Percentiles rank a stretch among this genome's conserved stretches.
Evolutionary conservation across 2,113 vertebrate genomes (phyloP).

Genomic region (Malurus alboscapulatus): DNA sequence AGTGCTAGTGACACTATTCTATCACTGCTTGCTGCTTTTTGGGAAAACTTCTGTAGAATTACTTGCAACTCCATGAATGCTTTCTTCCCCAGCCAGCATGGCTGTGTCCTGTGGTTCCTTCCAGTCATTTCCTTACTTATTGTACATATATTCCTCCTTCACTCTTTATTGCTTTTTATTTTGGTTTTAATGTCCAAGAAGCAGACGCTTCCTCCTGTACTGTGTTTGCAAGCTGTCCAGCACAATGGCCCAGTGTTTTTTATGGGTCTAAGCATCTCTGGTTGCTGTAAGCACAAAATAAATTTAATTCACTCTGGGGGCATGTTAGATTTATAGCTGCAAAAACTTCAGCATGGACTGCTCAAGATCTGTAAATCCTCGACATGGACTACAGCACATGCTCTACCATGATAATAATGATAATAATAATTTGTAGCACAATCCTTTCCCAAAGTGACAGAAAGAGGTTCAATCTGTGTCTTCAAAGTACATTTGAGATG

Average conservation of each 20-base stretch:
- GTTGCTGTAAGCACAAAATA: not conserved
- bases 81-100: not conserved
- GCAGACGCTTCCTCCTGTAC: not conserved
- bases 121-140: not conserved
- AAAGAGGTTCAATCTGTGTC: not conserved
- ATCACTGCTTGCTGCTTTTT: not conserved
- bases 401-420: not conserved
- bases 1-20: not conserved
- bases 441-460: not conserved
- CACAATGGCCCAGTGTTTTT: not conserved
- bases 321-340: not conserved
- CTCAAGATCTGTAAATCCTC: not conserved
- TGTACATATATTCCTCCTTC: not conserved
- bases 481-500: not conserved
- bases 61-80: not conserved
- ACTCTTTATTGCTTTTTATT: not conserved
- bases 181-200: not conserved
- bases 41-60: not conserved
- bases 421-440: not conserved
- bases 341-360: not conserved
- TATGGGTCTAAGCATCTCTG: not conserved
- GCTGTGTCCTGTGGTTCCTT: not conserved
- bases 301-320: not conserved
- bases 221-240: not conserved
- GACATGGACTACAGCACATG: not conserved